These are phyloP conservation scores for Lysandra coridon DNA, from an alignment of 2,888 invertebrate species.

Conservation along the genomic window DNA sequence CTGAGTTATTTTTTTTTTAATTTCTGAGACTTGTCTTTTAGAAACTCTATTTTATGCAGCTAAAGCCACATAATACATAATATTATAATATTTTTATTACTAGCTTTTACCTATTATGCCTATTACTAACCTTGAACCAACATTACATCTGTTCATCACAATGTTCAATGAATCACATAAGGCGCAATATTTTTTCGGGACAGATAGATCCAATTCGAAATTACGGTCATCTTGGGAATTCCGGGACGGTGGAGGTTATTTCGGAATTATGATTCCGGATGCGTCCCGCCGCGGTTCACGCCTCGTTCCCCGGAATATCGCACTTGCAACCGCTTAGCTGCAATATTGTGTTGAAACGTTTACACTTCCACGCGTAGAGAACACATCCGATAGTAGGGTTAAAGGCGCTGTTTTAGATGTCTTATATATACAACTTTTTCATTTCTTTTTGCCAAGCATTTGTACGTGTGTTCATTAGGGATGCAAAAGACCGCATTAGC, in stretches of 20 bases:
- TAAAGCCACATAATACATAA: too few relatives aligned
- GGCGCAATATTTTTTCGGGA: conserved; percentile 68
- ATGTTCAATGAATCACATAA: conserved; percentile 18
- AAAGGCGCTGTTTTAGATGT: not conserved
- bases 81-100: too few relatives aligned
- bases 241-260: conserved; percentile 73
- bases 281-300: conserved; percentile 76
- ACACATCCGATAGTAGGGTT: not conserved
- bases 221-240: conserved; percentile 82
- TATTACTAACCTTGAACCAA: not conserved
- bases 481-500: too few relatives aligned
- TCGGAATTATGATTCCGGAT: conserved; percentile 81
- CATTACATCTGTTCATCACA: not conserved
- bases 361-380: conserved; percentile 36
- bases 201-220: conserved; percentile 82
- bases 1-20: too few relatives aligned
- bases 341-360: conserved; percentile 51
- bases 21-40: too few relatives aligned
- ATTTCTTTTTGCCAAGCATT: too few relatives aligned
- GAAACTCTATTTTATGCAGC: too few relatives aligned
- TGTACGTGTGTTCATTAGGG: too few relatives aligned
- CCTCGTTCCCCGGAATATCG: conserved; percentile 73
- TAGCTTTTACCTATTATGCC: too few relatives aligned
- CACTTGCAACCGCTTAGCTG: conserved; percentile 65
- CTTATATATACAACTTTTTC: not conserved